Conservation (phyloP, 2,888 invertebrate species). For the Apoda limacodes region DNA sequence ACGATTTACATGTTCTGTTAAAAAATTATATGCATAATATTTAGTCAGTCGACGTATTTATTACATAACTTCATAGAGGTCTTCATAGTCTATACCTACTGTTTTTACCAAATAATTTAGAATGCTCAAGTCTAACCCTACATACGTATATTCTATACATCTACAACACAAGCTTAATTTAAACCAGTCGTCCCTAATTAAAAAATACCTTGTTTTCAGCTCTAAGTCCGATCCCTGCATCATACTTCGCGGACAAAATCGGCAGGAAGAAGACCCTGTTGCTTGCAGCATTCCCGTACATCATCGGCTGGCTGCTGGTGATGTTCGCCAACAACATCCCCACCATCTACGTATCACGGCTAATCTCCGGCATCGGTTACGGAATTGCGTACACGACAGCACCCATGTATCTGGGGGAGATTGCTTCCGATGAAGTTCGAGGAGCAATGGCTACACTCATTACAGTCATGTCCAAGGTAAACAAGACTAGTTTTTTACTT, state of each 20-base stretch:
- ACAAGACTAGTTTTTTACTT: conserved; percentile 9
- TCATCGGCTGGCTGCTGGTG: conserved; percentile 74
- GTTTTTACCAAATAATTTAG: no score
- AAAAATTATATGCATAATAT: no score
- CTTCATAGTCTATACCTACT: no score
- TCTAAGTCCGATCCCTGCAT: conserved; percentile 72
- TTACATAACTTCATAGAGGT: no score
- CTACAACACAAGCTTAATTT: no score
- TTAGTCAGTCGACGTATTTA: no score
- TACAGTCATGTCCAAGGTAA: conserved; percentile 67
- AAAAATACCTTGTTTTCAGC: no score
- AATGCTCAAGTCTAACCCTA: no score
- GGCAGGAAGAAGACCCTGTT: conserved; percentile 75
- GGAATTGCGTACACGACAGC: conserved; percentile 71
- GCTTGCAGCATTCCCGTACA: conserved; percentile 69
- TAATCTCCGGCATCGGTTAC: conserved; percentile 73
- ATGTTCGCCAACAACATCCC: conserved; percentile 68
- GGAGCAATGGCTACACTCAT: conserved; percentile 72
- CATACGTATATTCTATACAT: no score
- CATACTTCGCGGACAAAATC: conserved; percentile 72
- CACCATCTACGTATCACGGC: conserved; percentile 67
- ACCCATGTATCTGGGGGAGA: conserved; percentile 73
- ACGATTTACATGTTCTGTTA: no score
- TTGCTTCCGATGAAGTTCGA: conserved; percentile 69
- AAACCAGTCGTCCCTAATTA: no score